phyloP scores from a whole-genome alignment of 2,113 vertebrate species.

The Cyanoramphus novaezelandiae region DNA sequence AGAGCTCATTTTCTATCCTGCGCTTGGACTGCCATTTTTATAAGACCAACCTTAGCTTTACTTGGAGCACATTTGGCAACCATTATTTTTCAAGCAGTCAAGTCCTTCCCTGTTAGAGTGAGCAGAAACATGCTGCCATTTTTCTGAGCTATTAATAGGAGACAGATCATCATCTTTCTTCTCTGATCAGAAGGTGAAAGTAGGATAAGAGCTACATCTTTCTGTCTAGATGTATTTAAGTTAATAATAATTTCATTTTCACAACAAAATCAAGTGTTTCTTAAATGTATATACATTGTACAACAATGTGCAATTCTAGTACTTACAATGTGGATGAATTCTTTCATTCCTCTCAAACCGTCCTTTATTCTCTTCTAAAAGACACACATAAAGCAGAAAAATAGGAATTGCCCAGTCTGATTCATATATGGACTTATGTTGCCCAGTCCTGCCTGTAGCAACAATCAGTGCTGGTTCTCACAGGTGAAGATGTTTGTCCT shows the following conservation, averaged over 20 bases:
- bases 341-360: neutral
- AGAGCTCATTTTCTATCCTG: neutral
- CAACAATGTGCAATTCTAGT: neutral
- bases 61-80: neutral
- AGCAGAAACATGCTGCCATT: slow-evolving; percentile 24
- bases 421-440: neutral
- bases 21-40: neutral
- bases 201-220: neutral
- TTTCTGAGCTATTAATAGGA: slow-evolving; percentile 4
- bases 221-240: neutral
- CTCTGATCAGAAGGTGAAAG: neutral
- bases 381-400: neutral
- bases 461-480: neutral
- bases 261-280: neutral
- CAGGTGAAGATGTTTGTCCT: neutral
- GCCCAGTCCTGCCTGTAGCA: neutral
- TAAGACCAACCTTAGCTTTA: neutral
- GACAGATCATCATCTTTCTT: neutral
- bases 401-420: neutral
- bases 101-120: neutral
- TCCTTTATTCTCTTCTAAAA: neutral
- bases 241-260: neutral
- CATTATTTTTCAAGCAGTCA: neutral
- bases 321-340: neutral
- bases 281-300: neutral